Conservation (phyloP, 2,888 invertebrate genomes). For the Philaethria dido region DNA sequence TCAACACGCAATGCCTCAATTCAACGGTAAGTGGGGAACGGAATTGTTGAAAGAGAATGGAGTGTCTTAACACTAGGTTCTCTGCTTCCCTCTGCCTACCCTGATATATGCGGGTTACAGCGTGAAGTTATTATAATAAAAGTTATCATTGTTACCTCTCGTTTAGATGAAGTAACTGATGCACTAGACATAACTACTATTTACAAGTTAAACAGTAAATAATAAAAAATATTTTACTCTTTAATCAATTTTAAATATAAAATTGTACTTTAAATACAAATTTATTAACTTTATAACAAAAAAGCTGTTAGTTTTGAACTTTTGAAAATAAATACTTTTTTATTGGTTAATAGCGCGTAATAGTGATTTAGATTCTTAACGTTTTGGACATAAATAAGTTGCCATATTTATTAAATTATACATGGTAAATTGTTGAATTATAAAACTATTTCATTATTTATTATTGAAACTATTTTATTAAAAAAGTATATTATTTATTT, state of each 20-base stretch:
- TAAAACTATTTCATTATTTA: no score
- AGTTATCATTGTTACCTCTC: conserved; percentile 51
- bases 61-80: no score
- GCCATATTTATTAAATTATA: not conserved
- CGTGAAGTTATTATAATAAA: not conserved
- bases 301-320: not conserved
- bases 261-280: no score
- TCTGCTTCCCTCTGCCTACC: no score
- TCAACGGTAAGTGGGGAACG: no score
- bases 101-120: no score
- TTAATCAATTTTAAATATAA: not conserved
- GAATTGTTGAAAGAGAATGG: no score
- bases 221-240: not conserved
- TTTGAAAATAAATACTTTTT: not conserved
- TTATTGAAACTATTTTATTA: no score
- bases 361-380: not conserved
- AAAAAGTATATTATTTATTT: no score
- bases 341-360: not conserved
- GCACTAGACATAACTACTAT: conserved; percentile 51
- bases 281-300: not conserved
- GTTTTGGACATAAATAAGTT: not conserved
- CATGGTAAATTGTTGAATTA: not conserved
- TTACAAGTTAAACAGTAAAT: not conserved
- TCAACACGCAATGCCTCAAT: no score
- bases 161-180: conserved; percentile 57